Evolutionary conservation across 2,113 vertebrate genomes (phyloP).

Genomic region (Camelus dromedarius): DNA sequence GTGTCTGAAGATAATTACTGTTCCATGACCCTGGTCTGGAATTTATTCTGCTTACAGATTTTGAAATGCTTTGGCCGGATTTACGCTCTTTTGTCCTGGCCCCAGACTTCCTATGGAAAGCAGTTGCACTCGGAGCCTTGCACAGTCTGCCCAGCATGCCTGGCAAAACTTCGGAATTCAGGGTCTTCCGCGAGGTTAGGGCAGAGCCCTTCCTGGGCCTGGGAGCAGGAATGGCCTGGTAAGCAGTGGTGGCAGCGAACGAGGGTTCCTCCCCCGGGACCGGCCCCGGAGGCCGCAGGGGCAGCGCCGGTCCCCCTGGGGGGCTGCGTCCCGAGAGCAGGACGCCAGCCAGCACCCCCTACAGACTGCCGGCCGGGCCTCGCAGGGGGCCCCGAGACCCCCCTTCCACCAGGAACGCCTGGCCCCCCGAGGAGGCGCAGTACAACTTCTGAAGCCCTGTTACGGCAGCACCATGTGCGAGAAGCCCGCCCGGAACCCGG

Average conservation of each 20-base stretch:
- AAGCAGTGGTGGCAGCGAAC: too few relatives aligned
- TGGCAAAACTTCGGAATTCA: slow-evolving; percentile 21
- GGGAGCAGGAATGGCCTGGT: background rate
- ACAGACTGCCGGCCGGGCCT: background rate
- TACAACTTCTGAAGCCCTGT: slow-evolving; percentile 66
- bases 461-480: slow-evolving; percentile 25
- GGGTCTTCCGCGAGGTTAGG: background rate
- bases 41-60: slow-evolving; percentile 66
- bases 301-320: too few relatives aligned
- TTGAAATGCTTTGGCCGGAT: slow-evolving; percentile 64
- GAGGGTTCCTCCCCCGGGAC: too few relatives aligned
- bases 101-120: slow-evolving; percentile 49
- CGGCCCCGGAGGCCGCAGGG: too few relatives aligned
- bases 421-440: background rate
- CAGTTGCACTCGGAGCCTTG: slow-evolving; percentile 17
- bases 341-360: background rate
- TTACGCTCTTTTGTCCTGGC: slow-evolving; percentile 40
- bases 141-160: slow-evolving; percentile 46
- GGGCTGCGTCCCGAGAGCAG: background rate
- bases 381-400: too few relatives aligned
- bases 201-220: background rate
- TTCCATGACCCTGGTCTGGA: slow-evolving; percentile 64
- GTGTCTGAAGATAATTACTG: slow-evolving; percentile 29
- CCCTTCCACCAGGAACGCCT: too few relatives aligned
- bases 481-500: slow-evolving; percentile 47